These are phyloP conservation scores for Ooceraea biroi DNA, from an alignment of 1,140 invertebrate species.

Conservation along the genomic window DNA sequence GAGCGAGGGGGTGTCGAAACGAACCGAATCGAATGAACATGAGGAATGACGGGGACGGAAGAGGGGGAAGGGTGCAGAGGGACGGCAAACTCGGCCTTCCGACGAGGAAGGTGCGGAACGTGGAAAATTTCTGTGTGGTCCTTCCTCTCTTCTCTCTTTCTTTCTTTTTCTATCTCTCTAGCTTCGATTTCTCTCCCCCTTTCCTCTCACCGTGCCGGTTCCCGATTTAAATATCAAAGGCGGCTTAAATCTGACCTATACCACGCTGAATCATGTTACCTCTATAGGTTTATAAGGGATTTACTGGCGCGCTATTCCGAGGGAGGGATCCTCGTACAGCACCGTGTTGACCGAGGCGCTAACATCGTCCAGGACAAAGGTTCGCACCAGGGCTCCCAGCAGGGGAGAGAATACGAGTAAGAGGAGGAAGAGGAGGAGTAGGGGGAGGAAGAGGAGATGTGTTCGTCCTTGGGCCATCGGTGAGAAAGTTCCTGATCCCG, in stretches of 20 bases:
- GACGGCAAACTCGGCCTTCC: constrained; percentile 31
- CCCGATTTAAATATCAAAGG: constrained; percentile 87
- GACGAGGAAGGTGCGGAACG: constrained; percentile 75
- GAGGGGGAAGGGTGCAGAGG: neutral
- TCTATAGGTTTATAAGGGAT: constrained; percentile 83
- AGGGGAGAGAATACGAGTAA: constrained; percentile 33
- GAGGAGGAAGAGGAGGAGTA: neutral
- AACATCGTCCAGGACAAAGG: constrained; percentile 81
- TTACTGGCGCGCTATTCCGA: constrained; percentile 83
- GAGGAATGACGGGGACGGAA: neutral
- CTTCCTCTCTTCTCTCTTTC: neutral
- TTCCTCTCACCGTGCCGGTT: constrained; percentile 60
- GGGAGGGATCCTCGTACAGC: constrained; percentile 72
- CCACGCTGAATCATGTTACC: constrained; percentile 87
- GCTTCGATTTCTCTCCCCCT: neutral
- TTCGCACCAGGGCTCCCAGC: constrained; percentile 57
- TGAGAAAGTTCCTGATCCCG: constrained; percentile 73
- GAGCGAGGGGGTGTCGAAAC: constrained; percentile 29
- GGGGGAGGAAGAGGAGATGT: constrained; percentile 32
- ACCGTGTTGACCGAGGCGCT: constrained; percentile 81
- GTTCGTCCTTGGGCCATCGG: constrained; percentile 65
- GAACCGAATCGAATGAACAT: constrained; percentile 40
- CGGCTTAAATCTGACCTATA: constrained; percentile 86
- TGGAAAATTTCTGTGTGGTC: constrained; percentile 83
- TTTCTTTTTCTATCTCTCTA: too few species aligned